Evolutionary conservation across 1,140 invertebrate genomes (phyloP).

Genomic region (Araneus ventricosus): DNA sequence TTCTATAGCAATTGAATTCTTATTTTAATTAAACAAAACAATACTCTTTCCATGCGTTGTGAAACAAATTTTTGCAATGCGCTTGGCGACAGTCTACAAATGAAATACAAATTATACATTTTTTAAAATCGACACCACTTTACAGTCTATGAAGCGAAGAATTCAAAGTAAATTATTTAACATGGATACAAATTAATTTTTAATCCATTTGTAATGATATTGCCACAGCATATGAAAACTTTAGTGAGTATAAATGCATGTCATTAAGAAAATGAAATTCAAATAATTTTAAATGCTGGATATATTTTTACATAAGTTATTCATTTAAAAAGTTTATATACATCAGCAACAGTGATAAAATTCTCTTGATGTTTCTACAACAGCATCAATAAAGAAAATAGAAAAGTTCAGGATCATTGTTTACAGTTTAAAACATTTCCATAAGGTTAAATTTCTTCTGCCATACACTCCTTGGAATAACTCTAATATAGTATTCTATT

Average conservation of each 20-base stretch:
- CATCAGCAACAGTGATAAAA: constrained; percentile 45
- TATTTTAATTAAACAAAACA: not conserved
- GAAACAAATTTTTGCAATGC: not conserved
- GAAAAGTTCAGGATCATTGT: constrained; percentile 30
- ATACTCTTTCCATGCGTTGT: not conserved
- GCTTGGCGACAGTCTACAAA: too few species aligned
- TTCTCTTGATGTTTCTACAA: constrained; percentile 32
- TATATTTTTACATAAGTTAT: constrained; percentile 35
- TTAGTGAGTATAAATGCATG: constrained; percentile 22
- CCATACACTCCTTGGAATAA: constrained; percentile 12
- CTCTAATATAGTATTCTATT: constrained; percentile 34
- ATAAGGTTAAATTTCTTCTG: constrained; percentile 14
- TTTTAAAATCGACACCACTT: not conserved
- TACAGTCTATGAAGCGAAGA: not conserved
- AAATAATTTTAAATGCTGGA: constrained; percentile 34
- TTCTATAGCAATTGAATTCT: too few species aligned
- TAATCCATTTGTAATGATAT: not conserved
- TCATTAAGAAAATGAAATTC: not conserved
- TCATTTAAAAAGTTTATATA: constrained; percentile 49
- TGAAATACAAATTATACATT: too few species aligned
- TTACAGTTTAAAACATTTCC: constrained; percentile 49
- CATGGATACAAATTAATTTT: too few species aligned
- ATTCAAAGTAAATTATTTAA: not conserved
- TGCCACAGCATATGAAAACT: not conserved
- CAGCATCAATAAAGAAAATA: constrained; percentile 30